Evolutionary conservation across 2,888 invertebrate species (phyloP).

Genomic region (Trichogramma dendrolimi): DNA sequence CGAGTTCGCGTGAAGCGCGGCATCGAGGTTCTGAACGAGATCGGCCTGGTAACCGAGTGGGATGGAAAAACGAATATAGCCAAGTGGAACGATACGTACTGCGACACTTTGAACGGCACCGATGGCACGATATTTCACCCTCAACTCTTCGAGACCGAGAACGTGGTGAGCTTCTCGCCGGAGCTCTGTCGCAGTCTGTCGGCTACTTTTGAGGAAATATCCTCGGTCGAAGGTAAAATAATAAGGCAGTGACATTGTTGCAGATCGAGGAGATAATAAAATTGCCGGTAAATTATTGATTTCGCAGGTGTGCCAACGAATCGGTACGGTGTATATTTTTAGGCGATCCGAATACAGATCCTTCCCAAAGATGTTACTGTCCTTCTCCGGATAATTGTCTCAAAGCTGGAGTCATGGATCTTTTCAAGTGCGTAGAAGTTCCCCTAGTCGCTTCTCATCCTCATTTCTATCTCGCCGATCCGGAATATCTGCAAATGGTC

Average conservation of each 20-base stretch:
- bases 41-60: conserved; percentile 69
- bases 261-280: not conserved
- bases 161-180: conserved; percentile 67
- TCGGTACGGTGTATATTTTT: conserved; percentile 64
- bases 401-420: conserved; percentile 70
- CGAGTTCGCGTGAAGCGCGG: conserved; percentile 73
- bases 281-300: not conserved
- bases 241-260: not conserved
- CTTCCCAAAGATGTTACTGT: conserved; percentile 58
- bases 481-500: conserved; percentile 44
- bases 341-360: conserved; percentile 63
- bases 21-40: conserved; percentile 64
- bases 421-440: conserved; percentile 63
- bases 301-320: conserved; percentile 52
- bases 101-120: conserved; percentile 75
- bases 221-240: conserved; percentile 34
- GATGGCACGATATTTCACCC: conserved; percentile 89
- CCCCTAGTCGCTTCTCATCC: conserved; percentile 76
- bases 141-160: conserved; percentile 62
- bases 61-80: conserved; percentile 62
- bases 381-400: conserved; percentile 63
- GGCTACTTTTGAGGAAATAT: conserved; percentile 28
- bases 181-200: conserved; percentile 68
- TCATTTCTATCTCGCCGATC: conserved; percentile 68
- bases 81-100: conserved; percentile 64